phyloP scores from a whole-genome alignment of 2,797 vertebrate species.

The Enteromius radiatus region DNA sequence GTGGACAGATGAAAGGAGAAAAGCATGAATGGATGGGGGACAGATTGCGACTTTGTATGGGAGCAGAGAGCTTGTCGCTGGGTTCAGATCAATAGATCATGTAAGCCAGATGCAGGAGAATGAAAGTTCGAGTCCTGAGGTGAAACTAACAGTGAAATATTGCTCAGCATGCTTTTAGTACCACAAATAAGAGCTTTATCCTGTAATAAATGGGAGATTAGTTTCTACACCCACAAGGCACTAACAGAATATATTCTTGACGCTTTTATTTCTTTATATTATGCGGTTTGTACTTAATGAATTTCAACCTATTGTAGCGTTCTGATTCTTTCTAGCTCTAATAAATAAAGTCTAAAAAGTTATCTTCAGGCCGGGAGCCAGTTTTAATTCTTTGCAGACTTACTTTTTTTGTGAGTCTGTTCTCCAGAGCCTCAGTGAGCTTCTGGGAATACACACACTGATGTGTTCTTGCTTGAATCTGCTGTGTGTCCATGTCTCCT shows the following conservation, averaged over 20 bases:
- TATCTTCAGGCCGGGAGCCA: conserved; percentile 37
- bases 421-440: conserved; percentile 35
- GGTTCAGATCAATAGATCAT: conserved; percentile 34
- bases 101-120: conserved; percentile 5
- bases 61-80: neutral
- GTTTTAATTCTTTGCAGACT: conserved; percentile 35
- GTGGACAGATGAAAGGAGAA: conserved; percentile 32
- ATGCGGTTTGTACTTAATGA: conserved; percentile 14
- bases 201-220: conserved; percentile 38
- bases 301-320: conserved; percentile 2
- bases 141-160: conserved; percentile 23
- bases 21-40: neutral
- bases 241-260: neutral
- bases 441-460: conserved; percentile 38
- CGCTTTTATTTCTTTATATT: conserved; percentile 18
- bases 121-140: conserved; percentile 25
- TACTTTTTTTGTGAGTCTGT: neutral
- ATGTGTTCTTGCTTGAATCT: conserved; percentile 44
- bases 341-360: conserved; percentile 38
- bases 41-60: conserved; percentile 22
- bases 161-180: conserved; percentile 20
- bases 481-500: conserved; percentile 41
- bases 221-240: conserved; percentile 32
- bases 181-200: conserved; percentile 39
- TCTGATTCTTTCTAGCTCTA: conserved; percentile 21